Base-by-base conservation (phyloP, 2,113 vertebrate species). In the Cololabis saira region DNA sequence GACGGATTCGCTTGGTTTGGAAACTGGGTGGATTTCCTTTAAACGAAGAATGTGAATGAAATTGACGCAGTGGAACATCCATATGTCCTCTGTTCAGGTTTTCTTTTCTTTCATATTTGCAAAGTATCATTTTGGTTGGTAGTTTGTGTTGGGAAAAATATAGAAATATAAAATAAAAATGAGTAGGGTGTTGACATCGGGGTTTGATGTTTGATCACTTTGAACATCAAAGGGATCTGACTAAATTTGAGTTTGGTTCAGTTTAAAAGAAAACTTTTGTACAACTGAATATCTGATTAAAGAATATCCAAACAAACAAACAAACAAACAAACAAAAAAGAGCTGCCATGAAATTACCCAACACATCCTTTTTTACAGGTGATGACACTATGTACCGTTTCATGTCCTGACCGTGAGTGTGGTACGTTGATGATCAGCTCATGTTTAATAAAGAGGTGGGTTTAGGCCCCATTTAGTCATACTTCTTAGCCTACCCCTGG, bases 21-120 rank as follows among this genome's bases (percentile, higher is more conserved):
- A 27, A 27, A 27, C 24, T 27, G 48, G 59, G 63, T 57, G 62
- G 55, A 44, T 44, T 59, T n/a, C 21, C 24, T 44, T 59, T 49
- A 27, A 27, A 27, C 24, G 3, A 27, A 27, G 24, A 27, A 27
- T 27, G 24, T 27, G 24, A 27, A 27, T 27, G 5, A 27, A 27
- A 27, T 27, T 27, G 24, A 27, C 5, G 24, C 24, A 21, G 55
- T 43, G 3, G 76, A 40, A 48, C 2, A 2, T 51, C 21, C 30
- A 44, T 43, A 27, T 69, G 74, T 71, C 30, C 67, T 51, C 13
- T 0, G 12, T 43, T 49, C 62, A 79, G 74, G 81, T 80, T 56
- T 22, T 47, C 19, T 53, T 60, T 56, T 71, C 69, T 49, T 56
- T 69, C 55, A 61, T 65, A 87, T 83, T 64, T 48, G 37, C 70